A percentile compares a stretch with the other conserved stretches of the same genome.
Conservation (phyloP, 1,140 invertebrate species). For the Diorhabda sublineata region DNA sequence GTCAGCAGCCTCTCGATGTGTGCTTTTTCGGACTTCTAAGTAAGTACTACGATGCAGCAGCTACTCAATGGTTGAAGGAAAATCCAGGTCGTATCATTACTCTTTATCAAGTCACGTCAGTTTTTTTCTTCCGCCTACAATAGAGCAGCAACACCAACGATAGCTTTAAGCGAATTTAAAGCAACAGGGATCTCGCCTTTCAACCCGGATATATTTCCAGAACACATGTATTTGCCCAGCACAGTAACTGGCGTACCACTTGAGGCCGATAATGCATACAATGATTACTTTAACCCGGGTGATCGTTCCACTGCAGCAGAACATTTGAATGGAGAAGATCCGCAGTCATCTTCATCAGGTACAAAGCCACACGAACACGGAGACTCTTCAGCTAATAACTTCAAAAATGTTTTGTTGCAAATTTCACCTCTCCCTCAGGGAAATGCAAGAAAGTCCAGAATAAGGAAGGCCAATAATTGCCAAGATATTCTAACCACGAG, state of each 20-base stretch:
- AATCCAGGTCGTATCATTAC: conserved; percentile 20
- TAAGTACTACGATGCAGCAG: too few species aligned
- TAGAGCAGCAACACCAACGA: not conserved
- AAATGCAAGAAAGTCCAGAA: too few species aligned
- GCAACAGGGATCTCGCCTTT: conserved; percentile 8
- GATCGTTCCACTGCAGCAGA: not conserved
- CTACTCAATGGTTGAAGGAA: not conserved
- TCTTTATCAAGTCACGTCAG: not conserved
- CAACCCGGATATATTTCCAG: not conserved
- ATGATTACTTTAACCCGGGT: not conserved
- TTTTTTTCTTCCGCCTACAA: conserved; percentile 13
- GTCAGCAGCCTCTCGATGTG: too few species aligned
- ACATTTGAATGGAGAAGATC: not conserved
- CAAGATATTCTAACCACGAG: not conserved
- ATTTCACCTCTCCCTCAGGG: too few species aligned
- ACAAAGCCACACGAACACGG: too few species aligned
- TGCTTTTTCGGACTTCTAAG: too few species aligned
- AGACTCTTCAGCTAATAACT: too few species aligned
- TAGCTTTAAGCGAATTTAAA: conserved; percentile 11
- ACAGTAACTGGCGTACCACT: conserved; percentile 8
- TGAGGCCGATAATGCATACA: not conserved
- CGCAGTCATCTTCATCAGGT: too few species aligned
- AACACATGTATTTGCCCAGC: conserved; percentile 8
- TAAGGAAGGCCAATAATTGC: too few species aligned
- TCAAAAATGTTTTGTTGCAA: too few species aligned